Evolutionary conservation across 1,140 invertebrate genomes (phyloP).

Genomic region (Cotesia glomerata): DNA sequence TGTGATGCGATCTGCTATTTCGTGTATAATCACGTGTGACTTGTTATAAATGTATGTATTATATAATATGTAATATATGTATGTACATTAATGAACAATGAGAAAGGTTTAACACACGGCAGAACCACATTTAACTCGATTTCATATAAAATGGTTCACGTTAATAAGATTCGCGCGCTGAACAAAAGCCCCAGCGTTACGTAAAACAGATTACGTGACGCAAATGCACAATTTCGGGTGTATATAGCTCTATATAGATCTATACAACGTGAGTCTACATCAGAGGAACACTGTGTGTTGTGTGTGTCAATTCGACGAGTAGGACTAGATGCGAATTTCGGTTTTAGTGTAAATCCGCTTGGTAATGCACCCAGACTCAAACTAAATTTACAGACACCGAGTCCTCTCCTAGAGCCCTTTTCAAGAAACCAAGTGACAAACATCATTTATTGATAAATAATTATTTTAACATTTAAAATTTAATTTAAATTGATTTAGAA

Average conservation of each 20-base stretch:
- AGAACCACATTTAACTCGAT: conserved; percentile 52
- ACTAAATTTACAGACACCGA: neutral
- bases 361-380: conserved; percentile 8
- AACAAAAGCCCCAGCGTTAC: conserved; percentile 51
- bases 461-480: too few relatives aligned
- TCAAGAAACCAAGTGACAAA: too few relatives aligned
- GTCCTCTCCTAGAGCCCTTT: too few relatives aligned
- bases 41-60: conserved; percentile 1
- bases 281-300: conserved; percentile 30
- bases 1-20: too few relatives aligned
- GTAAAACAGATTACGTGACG: conserved; percentile 56
- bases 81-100: conserved; percentile 27
- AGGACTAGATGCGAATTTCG: conserved; percentile 8
- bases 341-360: conserved; percentile 7
- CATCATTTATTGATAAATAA: too few relatives aligned
- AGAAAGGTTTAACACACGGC: conserved; percentile 41
- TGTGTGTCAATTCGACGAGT: conserved; percentile 38
- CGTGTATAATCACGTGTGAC: neutral
- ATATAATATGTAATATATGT: neutral
- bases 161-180: conserved; percentile 51
- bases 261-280: conserved; percentile 19
- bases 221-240: conserved; percentile 48
- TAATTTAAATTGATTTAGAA: too few relatives aligned
- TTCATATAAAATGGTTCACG: conserved; percentile 46
- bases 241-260: neutral